A percentile compares a stretch with the other conserved stretches of the same genome.
Conservation (phyloP, 2,888 invertebrate genomes). For the Hirtodrosophila alboralis region DNA sequence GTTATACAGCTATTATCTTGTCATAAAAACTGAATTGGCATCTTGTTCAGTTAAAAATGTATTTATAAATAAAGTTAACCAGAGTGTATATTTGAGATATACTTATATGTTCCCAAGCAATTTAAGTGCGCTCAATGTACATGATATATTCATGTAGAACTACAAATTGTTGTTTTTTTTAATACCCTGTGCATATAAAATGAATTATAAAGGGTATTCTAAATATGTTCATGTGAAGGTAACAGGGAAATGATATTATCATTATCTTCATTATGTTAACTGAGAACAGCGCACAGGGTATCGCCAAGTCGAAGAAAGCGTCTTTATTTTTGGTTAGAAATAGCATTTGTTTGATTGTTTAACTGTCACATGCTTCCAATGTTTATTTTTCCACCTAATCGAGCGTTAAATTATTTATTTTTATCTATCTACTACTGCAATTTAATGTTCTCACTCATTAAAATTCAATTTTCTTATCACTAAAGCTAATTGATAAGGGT, state of each 20-base stretch:
- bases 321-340: not conserved
- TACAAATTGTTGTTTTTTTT: too few relatives aligned
- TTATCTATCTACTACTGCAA: conserved; percentile 13
- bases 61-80: too few relatives aligned
- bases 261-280: too few relatives aligned
- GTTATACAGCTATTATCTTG: not conserved
- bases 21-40: not conserved
- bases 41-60: too few relatives aligned
- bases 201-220: too few relatives aligned
- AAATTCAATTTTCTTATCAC: conserved; percentile 54
- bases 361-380: conserved; percentile 24
- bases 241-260: too few relatives aligned
- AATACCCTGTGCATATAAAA: too few relatives aligned
- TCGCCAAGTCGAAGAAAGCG: not conserved
- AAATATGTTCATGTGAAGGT: too few relatives aligned
- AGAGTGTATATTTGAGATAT: too few relatives aligned
- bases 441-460: conserved; percentile 35
- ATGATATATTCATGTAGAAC: too few relatives aligned
- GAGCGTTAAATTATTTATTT: conserved; percentile 22
- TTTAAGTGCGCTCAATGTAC: too few relatives aligned
- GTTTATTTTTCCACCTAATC: conserved; percentile 11
- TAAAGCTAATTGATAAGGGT: conserved; percentile 24
- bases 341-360: conserved; percentile 7
- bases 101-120: too few relatives aligned
- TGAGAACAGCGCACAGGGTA: not conserved